Base-by-base conservation (phyloP, 2,113 vertebrate species). In the Numenius arquata region DNA sequence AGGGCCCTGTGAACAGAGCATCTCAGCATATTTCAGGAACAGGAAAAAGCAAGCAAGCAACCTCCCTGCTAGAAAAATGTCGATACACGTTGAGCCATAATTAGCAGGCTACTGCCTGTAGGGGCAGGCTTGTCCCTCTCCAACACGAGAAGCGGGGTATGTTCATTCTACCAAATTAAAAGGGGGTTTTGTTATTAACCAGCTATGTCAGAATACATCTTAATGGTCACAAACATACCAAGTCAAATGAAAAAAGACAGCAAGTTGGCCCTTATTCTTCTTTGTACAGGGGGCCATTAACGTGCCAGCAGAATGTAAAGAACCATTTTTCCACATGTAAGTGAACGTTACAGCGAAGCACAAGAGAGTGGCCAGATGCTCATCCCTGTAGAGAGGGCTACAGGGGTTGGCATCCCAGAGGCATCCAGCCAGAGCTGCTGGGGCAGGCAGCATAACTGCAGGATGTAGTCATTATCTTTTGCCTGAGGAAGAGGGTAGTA, bases 271-370 rank as follows among this genome's bases (percentile, higher is more conserved):
- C n/a, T 52, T 53, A 50, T 7, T 30, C 17, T 50, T 38, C 74
- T 45, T 68, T 73, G 11, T 38, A 58, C 8, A 48, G 30, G 9
- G 11, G 34, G 27, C 5, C 36, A 21, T 29, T 67, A 66, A 47
- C n/a, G 30, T 18, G 15, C 58, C 43, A 40, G 48, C 41, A 30
- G 32, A 52, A 52, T 1, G 8, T 32, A 32, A 85, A 40, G n/a
- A 48, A 30, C 11, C 6, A 0, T 59, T 73, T n/a, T 34, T 30
- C 14, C 5, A 3, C 25, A 6, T 73, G 11, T 23, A 25, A 32
- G 11, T 7, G 27, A 43, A 63, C 0, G 1, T 32, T 17, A 29
- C 29, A 45, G 36, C 0, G 7, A 61, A 77, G 70, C 14, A 43
- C 23, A 45, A 20, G 52, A 12, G 13, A 18, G 40, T 3, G 10